Conservation (phyloP, 2,113 vertebrate genomes). For the Seriola quinqueradiata region DNA sequence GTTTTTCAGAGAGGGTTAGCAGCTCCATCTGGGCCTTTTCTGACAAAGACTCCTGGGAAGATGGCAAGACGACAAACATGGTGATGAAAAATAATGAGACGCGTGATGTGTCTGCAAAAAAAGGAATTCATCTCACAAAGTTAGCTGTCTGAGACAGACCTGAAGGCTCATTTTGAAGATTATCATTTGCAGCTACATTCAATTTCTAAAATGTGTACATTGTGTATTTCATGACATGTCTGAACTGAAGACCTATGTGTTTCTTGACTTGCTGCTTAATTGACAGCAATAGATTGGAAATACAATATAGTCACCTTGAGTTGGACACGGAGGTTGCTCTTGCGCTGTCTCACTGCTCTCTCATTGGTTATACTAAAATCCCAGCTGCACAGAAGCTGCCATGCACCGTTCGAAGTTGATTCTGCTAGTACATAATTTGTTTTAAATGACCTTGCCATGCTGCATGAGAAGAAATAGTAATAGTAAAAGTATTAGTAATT, state of each 20-base stretch:
- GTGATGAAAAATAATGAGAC: neutral
- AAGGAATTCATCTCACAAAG: neutral
- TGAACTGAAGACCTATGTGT: neutral
- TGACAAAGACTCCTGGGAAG: slow-evolving; percentile 88
- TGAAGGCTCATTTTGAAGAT: neutral
- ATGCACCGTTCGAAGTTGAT: slow-evolving; percentile 78
- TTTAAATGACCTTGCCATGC: slow-evolving; percentile 91
- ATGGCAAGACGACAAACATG: neutral
- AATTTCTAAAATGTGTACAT: neutral
- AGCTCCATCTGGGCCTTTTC: slow-evolving; percentile 77
- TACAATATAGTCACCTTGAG: slow-evolving; percentile 87
- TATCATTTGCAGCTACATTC: neutral
- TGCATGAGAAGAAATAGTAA: slow-evolving; percentile 64
- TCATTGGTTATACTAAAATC: slow-evolving; percentile 92
- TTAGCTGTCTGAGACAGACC: neutral
- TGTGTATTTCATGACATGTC: neutral
- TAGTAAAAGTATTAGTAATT: neutral
- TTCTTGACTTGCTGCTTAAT: neutral
- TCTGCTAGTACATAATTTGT: slow-evolving; percentile 86
- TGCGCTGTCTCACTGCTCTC: slow-evolving; percentile 89
- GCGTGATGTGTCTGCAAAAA: neutral
- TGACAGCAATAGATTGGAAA: neutral
- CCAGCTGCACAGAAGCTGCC: slow-evolving; percentile 93
- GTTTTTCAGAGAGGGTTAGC: slow-evolving; percentile 75
- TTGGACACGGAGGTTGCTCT: slow-evolving; percentile 90